Evolutionary conservation across 2,888 invertebrate species (phyloP), one percentile per base, ranked within the genome.

Genomic region (Sialis lutaria): DNA sequence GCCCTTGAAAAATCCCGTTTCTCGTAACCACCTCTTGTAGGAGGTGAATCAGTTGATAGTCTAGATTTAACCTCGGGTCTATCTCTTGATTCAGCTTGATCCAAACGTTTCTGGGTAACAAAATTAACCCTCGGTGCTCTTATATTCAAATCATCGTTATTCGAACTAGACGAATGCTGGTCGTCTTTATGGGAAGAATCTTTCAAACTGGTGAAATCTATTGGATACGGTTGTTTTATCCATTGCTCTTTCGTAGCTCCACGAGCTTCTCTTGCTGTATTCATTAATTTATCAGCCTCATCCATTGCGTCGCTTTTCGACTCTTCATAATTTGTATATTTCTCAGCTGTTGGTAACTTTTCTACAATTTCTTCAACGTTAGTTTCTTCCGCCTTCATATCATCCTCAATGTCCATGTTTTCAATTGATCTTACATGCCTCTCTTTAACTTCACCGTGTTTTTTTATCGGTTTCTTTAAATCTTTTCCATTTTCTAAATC

Each of bases 121-220:
- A 79, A 79, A 59, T 79, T 76, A 1, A 79, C 76, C 54, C 77
- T 62, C 1, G 79, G 78, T 62, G 77, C 76, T 53, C 77, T 63
- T 4, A 74, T 68, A 55, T 69, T 72, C 30, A 70, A 66, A 2
- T 73, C 63, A 13, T 75, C 75, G 48, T 71, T 72, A 4, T 69
- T 69, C 6, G 70, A 68, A 53, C 69, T 65, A 0, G 74, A 69
- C 33, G 73, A 72, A 1, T 72, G 67, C 4, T 74, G 61, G 9
- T 67, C 65, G 40, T 66, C 64, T 30, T 62, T 63, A 47, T 60
- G 59, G n/a, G 68, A 64, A 45, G 69, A 66, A 33, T 47, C 60
- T 10, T 55, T 56, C 22, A 54, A 52, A 13, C 61, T 61, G 40
- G 50, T 50, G 12, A 55, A 57, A 41, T 56, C 59, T 9, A 64